These are phyloP conservation scores for Chromoteleia sp. DNA, from an alignment of 2,888 invertebrate genomes.

Conservation along the genomic window DNA sequence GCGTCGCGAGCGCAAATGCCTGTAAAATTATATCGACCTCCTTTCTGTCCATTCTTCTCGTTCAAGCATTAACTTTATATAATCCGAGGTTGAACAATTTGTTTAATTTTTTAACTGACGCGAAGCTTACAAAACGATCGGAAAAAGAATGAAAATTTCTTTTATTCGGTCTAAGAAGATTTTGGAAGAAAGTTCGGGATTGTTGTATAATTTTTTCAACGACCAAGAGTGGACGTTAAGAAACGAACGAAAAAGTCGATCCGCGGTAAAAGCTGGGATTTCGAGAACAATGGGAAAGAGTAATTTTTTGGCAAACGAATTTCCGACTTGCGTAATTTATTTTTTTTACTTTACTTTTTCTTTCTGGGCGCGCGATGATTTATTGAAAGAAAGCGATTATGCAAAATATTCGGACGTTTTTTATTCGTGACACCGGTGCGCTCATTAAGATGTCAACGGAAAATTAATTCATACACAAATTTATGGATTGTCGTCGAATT, in stretches of 20 bases:
- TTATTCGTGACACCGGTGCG: too few relatives aligned
- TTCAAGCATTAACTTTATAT: constrained; percentile 41
- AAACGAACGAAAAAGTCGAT: neutral
- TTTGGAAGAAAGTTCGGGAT: constrained; percentile 21
- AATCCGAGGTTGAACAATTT: neutral
- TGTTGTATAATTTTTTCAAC: constrained; percentile 1
- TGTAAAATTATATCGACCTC: constrained; percentile 20
- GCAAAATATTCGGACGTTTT: too few relatives aligned
- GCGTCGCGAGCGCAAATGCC: neutral
- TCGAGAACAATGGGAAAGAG: constrained; percentile 14
- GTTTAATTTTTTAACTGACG: constrained; percentile 3
- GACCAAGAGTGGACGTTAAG: constrained; percentile 5
- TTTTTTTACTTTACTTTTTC: too few relatives aligned
- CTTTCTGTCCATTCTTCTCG: constrained; percentile 24
- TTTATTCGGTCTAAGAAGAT: constrained; percentile 5
- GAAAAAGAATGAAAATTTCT: neutral
- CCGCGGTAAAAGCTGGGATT: neutral
- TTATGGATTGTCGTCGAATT: too few relatives aligned
- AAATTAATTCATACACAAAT: too few relatives aligned
- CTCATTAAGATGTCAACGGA: too few relatives aligned
- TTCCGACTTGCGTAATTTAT: neutral
- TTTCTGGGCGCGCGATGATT: too few relatives aligned
- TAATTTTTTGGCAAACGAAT: neutral
- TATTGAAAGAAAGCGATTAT: too few relatives aligned
- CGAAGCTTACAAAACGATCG: neutral